A percentile compares a stretch with the other conserved stretches of the same genome.
These are phyloP conservation scores for Loriculus beryllinus DNA, from an alignment of 2,797 vertebrate species.

Conservation along the genomic window DNA sequence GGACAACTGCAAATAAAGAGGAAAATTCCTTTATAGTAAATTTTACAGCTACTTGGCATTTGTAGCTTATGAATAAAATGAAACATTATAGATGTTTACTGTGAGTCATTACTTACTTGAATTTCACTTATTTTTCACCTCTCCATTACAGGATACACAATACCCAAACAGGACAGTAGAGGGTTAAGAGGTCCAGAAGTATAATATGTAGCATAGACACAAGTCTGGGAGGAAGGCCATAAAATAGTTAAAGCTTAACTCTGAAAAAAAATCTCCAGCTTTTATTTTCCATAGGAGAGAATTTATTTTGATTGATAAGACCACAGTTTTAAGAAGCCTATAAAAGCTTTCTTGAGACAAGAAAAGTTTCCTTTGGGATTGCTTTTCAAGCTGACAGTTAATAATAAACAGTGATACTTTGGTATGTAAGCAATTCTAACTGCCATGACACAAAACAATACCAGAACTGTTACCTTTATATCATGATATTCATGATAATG, in stretches of 20 bases:
- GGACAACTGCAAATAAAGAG: neutral
- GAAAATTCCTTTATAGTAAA: neutral
- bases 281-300: neutral
- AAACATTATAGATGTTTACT: neutral
- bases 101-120: neutral
- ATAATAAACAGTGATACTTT: neutral
- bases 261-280: neutral
- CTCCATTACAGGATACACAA: neutral
- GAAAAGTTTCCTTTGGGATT: neutral
- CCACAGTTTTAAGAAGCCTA: neutral
- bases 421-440: neutral
- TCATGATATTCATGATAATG: neutral
- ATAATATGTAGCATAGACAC: neutral
- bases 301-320: neutral
- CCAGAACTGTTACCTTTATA: neutral
- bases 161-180: neutral
- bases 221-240: neutral
- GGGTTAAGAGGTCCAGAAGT: neutral
- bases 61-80: neutral
- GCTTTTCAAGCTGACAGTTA: neutral
- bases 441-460: neutral
- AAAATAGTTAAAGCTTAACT: neutral
- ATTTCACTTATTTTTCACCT: neutral
- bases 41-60: neutral
- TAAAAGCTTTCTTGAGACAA: neutral